Base-by-base conservation (phyloP, 2,888 invertebrate genomes). In the Mayetiola destructor region DNA sequence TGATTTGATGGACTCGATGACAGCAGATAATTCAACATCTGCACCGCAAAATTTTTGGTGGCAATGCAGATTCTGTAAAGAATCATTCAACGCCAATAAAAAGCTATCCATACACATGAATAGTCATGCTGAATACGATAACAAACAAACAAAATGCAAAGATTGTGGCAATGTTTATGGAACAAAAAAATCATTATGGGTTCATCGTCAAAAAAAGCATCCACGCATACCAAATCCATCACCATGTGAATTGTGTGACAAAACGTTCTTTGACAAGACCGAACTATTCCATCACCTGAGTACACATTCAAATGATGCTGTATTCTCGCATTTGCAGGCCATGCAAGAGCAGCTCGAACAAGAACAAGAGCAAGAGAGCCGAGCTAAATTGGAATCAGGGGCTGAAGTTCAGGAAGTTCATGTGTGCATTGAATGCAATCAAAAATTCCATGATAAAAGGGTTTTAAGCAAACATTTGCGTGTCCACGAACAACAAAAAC, bases 131-230 rank as follows among this genome's bases (percentile, higher is more conserved):
- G 73, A 71, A 62, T 70, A 71, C 59, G 71, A 73, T 60, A 69
- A 70, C 2, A 69, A 68, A 58, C 72, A 72, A 58, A 72, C 72
- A 57, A 72, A 73, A 23, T 73, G 73, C 62, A 72, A 73, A 61
- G 73, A 73, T 59, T 73, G 73, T 57, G 73, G 72, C 21, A 73
- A 72, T 60, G 70, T 73, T 0, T 73, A 73, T 59, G 70, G 71
- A 56, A 71, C 72, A 2, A 66, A 72, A 16, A 72, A 72, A 61
- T 72, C 72, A 60, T 65, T 73, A 36, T 73, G 73, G 73, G 73
- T 73, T 55, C 73, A 73, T 65, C 69, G 73, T 18, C 71, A 73
- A 58, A 73, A 73, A 59, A 73, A 73, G 62, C 73, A 73, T 67
- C 73, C 73, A 3, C 68, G 69, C 59, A 66, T 70, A 20, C 68